Conservation (phyloP, 1,140 invertebrate genomes). For the Scaptomyza montana region DNA sequence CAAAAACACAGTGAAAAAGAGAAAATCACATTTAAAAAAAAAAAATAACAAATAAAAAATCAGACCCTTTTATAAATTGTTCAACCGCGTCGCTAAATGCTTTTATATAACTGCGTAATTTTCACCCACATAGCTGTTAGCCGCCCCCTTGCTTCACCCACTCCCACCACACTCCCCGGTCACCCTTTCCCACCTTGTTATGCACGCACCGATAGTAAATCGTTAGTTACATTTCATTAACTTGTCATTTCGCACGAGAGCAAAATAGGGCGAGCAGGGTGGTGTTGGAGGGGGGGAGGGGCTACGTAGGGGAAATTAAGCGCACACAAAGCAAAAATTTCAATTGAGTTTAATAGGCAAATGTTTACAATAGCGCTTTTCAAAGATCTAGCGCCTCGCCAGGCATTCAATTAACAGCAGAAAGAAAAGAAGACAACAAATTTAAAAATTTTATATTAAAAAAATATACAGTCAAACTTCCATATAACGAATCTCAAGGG, state of each 20-base stretch:
- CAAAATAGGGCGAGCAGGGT: background rate
- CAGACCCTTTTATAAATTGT: background rate
- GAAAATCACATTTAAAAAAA: too few relatives aligned
- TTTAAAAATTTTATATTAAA: constrained; percentile 17
- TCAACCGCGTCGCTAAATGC: constrained; percentile 13
- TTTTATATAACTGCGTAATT: constrained; percentile 8
- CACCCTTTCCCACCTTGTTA: background rate
- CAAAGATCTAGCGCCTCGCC: constrained; percentile 31
- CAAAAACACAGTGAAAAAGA: too few relatives aligned
- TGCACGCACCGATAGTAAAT: constrained; percentile 24
- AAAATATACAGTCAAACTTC: background rate
- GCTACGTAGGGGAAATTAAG: background rate
- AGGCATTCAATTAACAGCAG: constrained; percentile 56
- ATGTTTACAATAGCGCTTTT: constrained; percentile 49
- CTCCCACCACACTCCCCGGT: background rate
- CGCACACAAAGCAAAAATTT: constrained; percentile 30
- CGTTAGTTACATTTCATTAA: constrained; percentile 46
- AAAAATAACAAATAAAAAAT: background rate
- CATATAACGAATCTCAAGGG: too few relatives aligned
- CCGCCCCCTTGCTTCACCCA: background rate
- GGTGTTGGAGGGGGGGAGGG: background rate
- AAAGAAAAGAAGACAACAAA: constrained; percentile 33
- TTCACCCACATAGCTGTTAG: background rate
- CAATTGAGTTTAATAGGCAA: constrained; percentile 49
- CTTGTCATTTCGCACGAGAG: constrained; percentile 17